These are phyloP conservation scores for Gallinago solitaria DNA, from an alignment of 2,797 vertebrate genomes.

Conservation along the genomic window DNA sequence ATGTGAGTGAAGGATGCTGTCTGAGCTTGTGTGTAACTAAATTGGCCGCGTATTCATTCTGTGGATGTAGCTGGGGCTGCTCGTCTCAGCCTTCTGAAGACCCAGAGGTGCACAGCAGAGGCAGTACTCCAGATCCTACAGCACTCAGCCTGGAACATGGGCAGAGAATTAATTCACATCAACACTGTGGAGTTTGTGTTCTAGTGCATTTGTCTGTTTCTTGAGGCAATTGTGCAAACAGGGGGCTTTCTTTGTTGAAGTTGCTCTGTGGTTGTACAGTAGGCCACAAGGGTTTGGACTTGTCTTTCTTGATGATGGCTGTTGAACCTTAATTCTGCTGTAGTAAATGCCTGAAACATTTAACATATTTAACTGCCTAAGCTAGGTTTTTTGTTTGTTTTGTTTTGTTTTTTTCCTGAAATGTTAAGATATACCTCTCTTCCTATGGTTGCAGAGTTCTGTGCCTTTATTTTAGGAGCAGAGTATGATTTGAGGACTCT, in stretches of 20 bases:
- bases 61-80: neutral
- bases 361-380: neutral
- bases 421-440: neutral
- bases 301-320: neutral
- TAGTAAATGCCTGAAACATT: neutral
- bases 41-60: neutral
- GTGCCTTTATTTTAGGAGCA: neutral
- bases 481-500: neutral
- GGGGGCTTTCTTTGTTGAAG: neutral
- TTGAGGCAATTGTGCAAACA: neutral
- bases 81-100: neutral
- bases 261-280: neutral
- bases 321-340: neutral
- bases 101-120: neutral
- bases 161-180: neutral
- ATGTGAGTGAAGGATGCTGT: neutral
- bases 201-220: neutral
- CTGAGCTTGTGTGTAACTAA: neutral
- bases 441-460: neutral
- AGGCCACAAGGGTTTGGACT: neutral
- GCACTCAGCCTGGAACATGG: rapidly evolving
- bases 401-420: neutral
- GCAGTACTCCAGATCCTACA: neutral
- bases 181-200: neutral
- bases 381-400: neutral